Conservation (phyloP, 2,888 invertebrate genomes). For the Tuta absoluta region DNA sequence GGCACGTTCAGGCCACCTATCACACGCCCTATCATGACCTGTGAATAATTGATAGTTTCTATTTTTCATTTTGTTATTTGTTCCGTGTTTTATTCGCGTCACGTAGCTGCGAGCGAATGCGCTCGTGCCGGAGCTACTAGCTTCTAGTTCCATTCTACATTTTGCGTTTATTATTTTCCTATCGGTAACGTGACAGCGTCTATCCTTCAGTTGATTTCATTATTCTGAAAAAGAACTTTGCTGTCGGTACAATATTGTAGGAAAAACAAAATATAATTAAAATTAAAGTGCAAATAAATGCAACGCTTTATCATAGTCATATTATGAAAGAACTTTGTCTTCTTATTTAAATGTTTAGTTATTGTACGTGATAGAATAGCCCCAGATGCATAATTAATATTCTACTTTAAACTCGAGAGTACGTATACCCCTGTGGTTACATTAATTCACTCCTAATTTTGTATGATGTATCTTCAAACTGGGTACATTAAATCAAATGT, state of each 20-base stretch:
- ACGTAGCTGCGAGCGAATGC: constrained; percentile 2
- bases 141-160: neutral
- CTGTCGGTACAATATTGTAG: too few relatives aligned
- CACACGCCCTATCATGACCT: constrained; percentile 46
- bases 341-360: neutral
- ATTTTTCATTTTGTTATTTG: constrained; percentile 21
- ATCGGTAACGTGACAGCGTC: neutral
- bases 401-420: too few relatives aligned
- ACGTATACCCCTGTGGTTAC: neutral
- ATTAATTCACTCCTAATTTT: neutral
- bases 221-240: neutral
- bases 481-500: constrained; percentile 3
- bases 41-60: constrained; percentile 27
- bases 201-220: neutral
- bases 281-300: neutral
- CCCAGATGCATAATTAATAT: neutral
- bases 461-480: constrained; percentile 4
- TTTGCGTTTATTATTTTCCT: constrained; percentile 5
- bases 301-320: neutral
- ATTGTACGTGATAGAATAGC: neutral
- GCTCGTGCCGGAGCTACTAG: neutral
- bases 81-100: constrained; percentile 9
- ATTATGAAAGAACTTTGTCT: neutral
- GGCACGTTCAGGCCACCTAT: constrained; percentile 48
- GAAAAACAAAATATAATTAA: too few relatives aligned